Percentiles rank a stretch among this genome's conserved stretches.
Evolutionary conservation across 2,797 vertebrate species (phyloP).

Genomic region (Ptychadena robeensis): DNA sequence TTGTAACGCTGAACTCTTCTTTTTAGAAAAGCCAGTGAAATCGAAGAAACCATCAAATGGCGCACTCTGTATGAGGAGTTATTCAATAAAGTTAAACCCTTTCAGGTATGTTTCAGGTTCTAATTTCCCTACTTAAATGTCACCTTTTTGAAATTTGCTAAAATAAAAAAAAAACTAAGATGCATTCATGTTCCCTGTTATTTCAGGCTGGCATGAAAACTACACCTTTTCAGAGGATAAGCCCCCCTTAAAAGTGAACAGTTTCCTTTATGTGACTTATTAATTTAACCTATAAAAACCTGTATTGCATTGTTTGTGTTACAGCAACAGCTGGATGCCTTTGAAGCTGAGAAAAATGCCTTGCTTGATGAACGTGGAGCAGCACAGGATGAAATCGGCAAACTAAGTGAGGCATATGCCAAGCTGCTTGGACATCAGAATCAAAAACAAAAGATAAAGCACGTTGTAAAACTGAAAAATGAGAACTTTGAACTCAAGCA

Average conservation of each 20-base stretch:
- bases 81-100: slow-evolving; percentile 82
- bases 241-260: no score
- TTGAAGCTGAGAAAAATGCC: slow-evolving; percentile 85
- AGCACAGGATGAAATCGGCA: slow-evolving; percentile 89
- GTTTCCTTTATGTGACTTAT: no score
- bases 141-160: no score
- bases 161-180: no score
- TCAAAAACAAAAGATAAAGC: slow-evolving; percentile 97
- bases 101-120: slow-evolving; percentile 82
- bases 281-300: no score
- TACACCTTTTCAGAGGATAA: no score
- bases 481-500: slow-evolving; percentile 88
- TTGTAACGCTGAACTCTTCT: background rate
- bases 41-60: slow-evolving; percentile 75
- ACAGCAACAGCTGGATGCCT: slow-evolving; percentile 90
- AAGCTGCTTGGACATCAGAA: slow-evolving; percentile 94
- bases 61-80: slow-evolving; percentile 80
- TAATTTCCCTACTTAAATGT: no score
- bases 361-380: slow-evolving; percentile 87
- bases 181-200: no score
- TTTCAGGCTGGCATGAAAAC: no score
- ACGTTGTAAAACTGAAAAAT: slow-evolving; percentile 92
- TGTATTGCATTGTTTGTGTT: slow-evolving; percentile 16
- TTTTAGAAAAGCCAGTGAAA: background rate
- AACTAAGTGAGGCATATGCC: slow-evolving; percentile 88